These are phyloP conservation scores for Dolichopus griseipennis DNA, from an alignment of 2,888 invertebrate species.

Conservation along the genomic window DNA sequence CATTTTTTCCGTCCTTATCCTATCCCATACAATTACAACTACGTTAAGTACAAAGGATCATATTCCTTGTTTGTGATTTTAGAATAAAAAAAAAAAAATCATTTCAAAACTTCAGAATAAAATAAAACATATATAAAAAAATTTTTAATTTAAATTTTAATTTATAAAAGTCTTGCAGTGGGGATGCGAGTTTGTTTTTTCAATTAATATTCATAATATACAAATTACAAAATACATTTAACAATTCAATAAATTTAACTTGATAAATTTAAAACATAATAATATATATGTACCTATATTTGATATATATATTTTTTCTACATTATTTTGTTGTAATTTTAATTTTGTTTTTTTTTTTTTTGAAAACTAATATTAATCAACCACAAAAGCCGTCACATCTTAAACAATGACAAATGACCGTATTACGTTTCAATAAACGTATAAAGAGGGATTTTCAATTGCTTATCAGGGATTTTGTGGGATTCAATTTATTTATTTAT, in stretches of 20 bases:
- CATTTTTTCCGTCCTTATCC: no score
- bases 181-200: not conserved
- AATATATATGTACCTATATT: no score
- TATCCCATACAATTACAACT: no score
- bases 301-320: not conserved
- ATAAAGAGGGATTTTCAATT: not conserved
- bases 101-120: no score
- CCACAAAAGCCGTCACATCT: conserved; percentile 10
- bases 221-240: not conserved
- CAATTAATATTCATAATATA: no score
- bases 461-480: not conserved
- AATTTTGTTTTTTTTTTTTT: not conserved
- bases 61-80: no score
- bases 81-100: no score
- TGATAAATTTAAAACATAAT: not conserved
- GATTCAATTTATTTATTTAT: not conserved
- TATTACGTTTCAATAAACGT: conserved; percentile 1
- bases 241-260: not conserved
- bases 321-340: not conserved
- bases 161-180: not conserved
- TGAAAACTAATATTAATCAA: conserved; percentile 6
- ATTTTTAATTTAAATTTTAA: no score
- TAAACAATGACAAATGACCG: conserved; percentile 10
- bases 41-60: no score
- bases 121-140: no score